Evolutionary conservation across 2,797 vertebrate species (phyloP), one percentile per base, ranked within the genome.

Genomic region (Triplophysa bombifrons): DNA sequence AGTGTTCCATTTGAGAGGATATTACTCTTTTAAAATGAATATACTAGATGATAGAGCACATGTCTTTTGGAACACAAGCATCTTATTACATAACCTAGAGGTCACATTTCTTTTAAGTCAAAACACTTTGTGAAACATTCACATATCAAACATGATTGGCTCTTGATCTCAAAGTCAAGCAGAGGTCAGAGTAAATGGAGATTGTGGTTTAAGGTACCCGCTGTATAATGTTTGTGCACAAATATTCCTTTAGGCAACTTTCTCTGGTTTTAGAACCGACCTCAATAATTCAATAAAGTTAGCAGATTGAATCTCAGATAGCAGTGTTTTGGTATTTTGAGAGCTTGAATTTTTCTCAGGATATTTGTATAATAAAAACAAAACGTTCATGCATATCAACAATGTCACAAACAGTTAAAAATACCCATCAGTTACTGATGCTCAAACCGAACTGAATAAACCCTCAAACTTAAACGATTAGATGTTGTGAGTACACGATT

Each of bases 101-200:
- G 38, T 41, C 38, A 10, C 34, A 34, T 34, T 34, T 34, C 5
- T 0, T 34, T 34, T 34, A 4, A 34, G 34, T 8, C 34, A 38
- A 38, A 38, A 7, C 34, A 7, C 34, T 34, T 1, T 5, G 4
- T 34, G 34, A 34, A 34, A 34, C 34, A 34, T 34, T 34, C 34
- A 7, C 34, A 34, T 6, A 7, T 34, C 34, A 34, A 34, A 34
- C 34, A 34, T 34, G 34, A 34, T 79, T 61, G 74, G 50, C 67
- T 56, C 48, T 46, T 58, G 41, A 34, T 68, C 30, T 30, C 13
- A 50, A 20, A 83, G 70, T 84, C 76, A 72, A 46, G 41, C 51
- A n/a, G 70, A 77, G 82, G 82, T 82, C 74, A 79, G 44, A 66
- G 71, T 72, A 68, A 72, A 55, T 30, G 74, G 67, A 71, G 55